A percentile compares a stretch with the other conserved stretches of the same genome.
phyloP scores from a whole-genome alignment of 2,888 invertebrate genomes.

The Anaspis maculata region DNA sequence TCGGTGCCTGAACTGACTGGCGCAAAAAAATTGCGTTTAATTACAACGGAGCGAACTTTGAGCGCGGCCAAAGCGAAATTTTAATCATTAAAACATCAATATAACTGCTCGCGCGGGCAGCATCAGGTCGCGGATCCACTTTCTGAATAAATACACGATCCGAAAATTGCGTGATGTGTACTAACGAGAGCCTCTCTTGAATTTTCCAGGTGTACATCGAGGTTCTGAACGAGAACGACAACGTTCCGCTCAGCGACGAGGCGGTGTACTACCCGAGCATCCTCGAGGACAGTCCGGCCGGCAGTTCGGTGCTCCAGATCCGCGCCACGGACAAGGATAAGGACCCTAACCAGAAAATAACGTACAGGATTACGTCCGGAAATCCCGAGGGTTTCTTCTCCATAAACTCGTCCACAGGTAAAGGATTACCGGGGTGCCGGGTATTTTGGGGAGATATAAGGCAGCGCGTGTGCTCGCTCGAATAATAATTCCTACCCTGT shows the following conservation, averaged over 20 bases:
- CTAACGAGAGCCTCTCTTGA: background rate
- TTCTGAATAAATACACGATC: too few relatives aligned
- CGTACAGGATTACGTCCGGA: constrained; percentile 81
- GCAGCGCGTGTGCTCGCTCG: too few relatives aligned
- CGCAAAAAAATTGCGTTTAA: constrained; percentile 11
- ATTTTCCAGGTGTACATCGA: constrained; percentile 64
- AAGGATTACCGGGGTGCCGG: constrained; percentile 31
- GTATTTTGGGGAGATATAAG: too few relatives aligned
- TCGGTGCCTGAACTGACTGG: too few relatives aligned
- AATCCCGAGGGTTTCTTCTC: constrained; percentile 88
- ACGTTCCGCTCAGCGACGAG: constrained; percentile 79
- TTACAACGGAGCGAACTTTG: constrained; percentile 10
- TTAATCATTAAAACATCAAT: too few relatives aligned
- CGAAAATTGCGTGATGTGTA: too few relatives aligned
- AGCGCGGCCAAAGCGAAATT: too few relatives aligned
- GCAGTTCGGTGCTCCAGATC: constrained; percentile 65
- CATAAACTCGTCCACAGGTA: constrained; percentile 78
- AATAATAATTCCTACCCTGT: too few relatives aligned
- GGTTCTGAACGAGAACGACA: constrained; percentile 90
- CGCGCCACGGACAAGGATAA: constrained; percentile 74
- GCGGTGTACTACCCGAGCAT: constrained; percentile 80
- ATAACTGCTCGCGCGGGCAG: too few relatives aligned
- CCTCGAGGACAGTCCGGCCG: constrained; percentile 68
- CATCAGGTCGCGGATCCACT: too few relatives aligned
- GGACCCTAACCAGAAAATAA: constrained; percentile 56